Evolutionary conservation across 2,113 vertebrate genomes (phyloP).

Genomic region (Gnathonemus echidnorhynchus): DNA sequence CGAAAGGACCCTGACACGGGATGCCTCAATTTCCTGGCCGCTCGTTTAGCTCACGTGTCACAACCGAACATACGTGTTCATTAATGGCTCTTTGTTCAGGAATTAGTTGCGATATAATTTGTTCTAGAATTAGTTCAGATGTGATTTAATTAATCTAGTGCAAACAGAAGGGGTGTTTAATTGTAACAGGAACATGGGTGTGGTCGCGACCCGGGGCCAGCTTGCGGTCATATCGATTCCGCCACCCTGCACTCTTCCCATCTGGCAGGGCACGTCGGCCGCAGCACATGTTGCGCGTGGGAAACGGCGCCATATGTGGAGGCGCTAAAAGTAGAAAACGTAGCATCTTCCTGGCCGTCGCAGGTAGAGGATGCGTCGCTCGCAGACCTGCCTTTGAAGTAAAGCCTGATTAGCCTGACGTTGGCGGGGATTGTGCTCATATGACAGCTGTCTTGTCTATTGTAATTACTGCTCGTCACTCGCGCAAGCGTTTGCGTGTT

Average conservation of each 20-base stretch:
- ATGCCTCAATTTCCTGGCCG: neutral
- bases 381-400: neutral
- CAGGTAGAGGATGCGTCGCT: neutral
- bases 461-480: neutral
- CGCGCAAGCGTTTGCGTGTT: neutral
- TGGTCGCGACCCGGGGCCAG: neutral
- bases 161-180: neutral
- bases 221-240: neutral
- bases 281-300: neutral
- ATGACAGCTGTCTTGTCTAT: constrained; percentile 5
- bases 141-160: neutral
- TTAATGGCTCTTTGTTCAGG: neutral
- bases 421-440: neutral
- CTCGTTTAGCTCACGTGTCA: neutral
- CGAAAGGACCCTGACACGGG: neutral
- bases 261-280: neutral
- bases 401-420: neutral
- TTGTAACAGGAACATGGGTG: neutral
- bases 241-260: neutral
- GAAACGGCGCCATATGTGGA: neutral
- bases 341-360: neutral
- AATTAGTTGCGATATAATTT: neutral
- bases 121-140: neutral
- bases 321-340: neutral
- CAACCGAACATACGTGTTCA: neutral